Percentiles rank a stretch among this genome's conserved stretches.
Conservation (phyloP, 1,140 invertebrate genomes). For the Anastrepha ludens region DNA sequence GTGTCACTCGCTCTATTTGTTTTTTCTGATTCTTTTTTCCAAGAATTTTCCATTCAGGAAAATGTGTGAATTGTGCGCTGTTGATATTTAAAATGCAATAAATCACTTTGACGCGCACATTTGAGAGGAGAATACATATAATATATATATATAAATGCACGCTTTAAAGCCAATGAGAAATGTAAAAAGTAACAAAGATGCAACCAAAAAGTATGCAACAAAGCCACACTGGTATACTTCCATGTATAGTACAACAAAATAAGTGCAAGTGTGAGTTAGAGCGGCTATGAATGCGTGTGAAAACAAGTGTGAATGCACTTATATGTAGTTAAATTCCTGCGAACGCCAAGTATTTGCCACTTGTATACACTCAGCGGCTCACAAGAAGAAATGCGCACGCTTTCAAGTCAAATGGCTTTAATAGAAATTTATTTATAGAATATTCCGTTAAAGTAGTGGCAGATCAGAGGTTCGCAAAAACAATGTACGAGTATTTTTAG, state of each 20-base stretch:
- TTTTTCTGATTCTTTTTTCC: background rate
- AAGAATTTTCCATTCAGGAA: background rate
- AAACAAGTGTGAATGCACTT: background rate
- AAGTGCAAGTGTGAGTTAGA: background rate
- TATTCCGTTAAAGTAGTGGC: background rate
- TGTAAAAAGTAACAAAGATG: background rate
- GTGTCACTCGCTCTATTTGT: background rate
- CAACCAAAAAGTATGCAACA: background rate
- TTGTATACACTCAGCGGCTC: background rate
- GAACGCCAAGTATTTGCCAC: conserved; percentile 19
- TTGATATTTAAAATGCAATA: conserved; percentile 51
- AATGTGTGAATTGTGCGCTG: conserved; percentile 8
- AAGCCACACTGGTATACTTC: background rate
- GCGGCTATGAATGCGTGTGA: background rate
- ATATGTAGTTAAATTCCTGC: background rate
- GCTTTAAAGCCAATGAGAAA: background rate
- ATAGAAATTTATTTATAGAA: background rate
- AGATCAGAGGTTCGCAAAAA: background rate
- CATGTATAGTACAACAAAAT: too few relatives aligned
- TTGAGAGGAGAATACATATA: background rate
- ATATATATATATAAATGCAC: background rate
- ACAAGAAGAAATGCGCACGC: background rate
- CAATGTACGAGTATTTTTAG: background rate
- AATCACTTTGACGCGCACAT: conserved; percentile 22
- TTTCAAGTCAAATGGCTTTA: conserved; percentile 38